Evolutionary conservation across 2,888 invertebrate genomes (phyloP).

Genomic region (Pecten maximus): DNA sequence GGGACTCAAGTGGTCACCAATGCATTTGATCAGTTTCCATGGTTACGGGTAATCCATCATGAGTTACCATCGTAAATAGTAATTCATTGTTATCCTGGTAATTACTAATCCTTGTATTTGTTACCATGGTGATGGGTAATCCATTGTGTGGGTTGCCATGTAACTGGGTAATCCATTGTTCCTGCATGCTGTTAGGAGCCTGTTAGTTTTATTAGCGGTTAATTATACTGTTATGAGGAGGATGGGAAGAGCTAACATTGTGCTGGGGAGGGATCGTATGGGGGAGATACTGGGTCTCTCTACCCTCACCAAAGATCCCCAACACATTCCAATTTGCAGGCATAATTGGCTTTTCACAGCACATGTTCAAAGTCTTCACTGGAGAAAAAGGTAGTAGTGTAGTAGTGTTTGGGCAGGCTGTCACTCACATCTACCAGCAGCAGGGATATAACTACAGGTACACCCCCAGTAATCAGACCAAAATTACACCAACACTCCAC

Average conservation of each 20-base stretch:
- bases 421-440: background rate
- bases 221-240: background rate
- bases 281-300: conserved; percentile 6
- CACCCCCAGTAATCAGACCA: background rate
- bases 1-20: background rate
- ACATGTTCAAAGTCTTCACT: conserved; percentile 25
- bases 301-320: conserved; percentile 6
- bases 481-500: conserved; percentile 17
- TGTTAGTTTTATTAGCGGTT: conserved; percentile 23
- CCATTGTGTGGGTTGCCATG: conserved; percentile 12
- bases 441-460: conserved; percentile 16
- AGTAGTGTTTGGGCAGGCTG: background rate
- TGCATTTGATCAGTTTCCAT: background rate
- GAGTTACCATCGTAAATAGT: background rate
- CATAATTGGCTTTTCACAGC: conserved; percentile 32
- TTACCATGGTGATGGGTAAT: background rate
- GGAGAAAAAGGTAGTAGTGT: background rate
- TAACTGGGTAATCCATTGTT: conserved; percentile 17
- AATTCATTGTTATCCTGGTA: conserved; percentile 10
- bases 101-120: conserved; percentile 10
- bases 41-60: background rate
- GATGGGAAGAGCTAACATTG: background rate
- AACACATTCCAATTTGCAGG: conserved; percentile 33
- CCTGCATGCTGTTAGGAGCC: background rate
- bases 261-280: background rate